Conservation (phyloP, 2,113 vertebrate genomes). For the Paramormyrops kingsleyae region DNA sequence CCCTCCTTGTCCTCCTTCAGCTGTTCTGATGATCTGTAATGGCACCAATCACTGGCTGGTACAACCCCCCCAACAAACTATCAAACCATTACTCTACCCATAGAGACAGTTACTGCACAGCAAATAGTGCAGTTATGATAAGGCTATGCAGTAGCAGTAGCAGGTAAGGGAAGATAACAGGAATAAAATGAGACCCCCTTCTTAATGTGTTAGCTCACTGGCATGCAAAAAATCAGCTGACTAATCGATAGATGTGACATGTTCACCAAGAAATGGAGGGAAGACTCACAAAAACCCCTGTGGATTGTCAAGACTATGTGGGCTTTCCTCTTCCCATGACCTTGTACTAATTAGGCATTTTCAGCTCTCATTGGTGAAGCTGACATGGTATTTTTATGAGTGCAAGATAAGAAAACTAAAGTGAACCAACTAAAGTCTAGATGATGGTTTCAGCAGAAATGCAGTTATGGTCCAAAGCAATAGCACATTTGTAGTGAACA, state of each 20-base stretch:
- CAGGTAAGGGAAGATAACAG: slow-evolving; percentile 28
- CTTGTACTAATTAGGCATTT: neutral
- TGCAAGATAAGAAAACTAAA: neutral
- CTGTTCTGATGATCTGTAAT: neutral
- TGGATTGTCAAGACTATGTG: neutral
- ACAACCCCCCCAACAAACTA: neutral
- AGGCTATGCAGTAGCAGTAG: neutral
- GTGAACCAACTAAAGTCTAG: too few species aligned
- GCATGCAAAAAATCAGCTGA: slow-evolving; percentile 39
- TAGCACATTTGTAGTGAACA: neutral
- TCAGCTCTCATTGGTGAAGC: neutral
- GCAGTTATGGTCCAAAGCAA: neutral
- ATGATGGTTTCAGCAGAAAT: neutral
- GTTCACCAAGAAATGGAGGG: slow-evolving; percentile 12
- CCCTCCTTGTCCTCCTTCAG: neutral
- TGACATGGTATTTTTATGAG: neutral
- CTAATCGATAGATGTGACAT: slow-evolving; percentile 45
- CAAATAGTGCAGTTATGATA: neutral
- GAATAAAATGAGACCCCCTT: slow-evolving; percentile 40
- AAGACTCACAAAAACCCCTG: neutral
- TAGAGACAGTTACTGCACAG: neutral
- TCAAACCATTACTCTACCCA: neutral
- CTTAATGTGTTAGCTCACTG: slow-evolving; percentile 22
- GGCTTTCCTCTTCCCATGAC: neutral
- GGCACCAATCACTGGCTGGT: neutral